Conservation (phyloP, 53 echinoderm and acorn worm species). For the Paracentrotus lividus region DNA sequence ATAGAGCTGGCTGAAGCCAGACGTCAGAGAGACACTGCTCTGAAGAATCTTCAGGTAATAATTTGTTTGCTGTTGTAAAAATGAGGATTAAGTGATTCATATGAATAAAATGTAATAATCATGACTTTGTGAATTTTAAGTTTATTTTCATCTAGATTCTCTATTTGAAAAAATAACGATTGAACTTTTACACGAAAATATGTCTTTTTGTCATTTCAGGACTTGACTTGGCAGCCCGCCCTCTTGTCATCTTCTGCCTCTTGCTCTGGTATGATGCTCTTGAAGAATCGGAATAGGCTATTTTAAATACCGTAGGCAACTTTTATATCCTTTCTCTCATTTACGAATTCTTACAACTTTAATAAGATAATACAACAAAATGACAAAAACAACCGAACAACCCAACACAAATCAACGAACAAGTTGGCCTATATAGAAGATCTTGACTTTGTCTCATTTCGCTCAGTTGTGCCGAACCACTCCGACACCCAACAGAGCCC, state of each 20-base stretch:
- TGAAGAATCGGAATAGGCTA: background rate
- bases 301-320: background rate
- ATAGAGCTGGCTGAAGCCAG: constrained; percentile 22
- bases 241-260: background rate
- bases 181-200: background rate
- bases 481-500: background rate
- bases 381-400: background rate
- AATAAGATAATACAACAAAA: background rate
- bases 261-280: background rate
- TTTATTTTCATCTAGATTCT: too few species aligned
- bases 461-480: background rate
- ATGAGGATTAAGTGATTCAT: too few species aligned
- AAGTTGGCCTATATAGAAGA: background rate
- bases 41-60: background rate
- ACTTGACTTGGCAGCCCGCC: background rate
- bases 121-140: too few species aligned
- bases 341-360: background rate
- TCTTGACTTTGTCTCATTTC: background rate
- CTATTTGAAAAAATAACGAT: background rate
- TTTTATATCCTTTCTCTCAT: too few species aligned
- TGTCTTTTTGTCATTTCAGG: background rate
- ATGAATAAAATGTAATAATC: too few species aligned
- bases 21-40: constrained; percentile 26
- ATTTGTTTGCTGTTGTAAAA: background rate
- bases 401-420: background rate